These are phyloP conservation scores for Merops nubicus DNA, from an alignment of 2,113 vertebrate species.

Conservation along the genomic window DNA sequence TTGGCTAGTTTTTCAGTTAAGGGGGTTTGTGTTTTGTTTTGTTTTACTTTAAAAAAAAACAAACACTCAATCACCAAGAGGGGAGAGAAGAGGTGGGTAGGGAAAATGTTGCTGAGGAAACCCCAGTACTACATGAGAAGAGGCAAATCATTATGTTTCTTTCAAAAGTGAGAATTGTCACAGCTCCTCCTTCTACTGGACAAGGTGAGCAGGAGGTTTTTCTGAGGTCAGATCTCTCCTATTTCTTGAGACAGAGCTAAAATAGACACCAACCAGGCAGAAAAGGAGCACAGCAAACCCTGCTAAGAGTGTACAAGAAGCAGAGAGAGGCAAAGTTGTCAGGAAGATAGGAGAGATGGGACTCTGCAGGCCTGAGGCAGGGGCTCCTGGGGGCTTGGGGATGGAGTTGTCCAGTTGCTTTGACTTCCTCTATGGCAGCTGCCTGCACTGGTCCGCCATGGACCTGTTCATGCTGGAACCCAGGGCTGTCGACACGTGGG, in stretches of 20 bases:
- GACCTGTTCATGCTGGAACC: neutral
- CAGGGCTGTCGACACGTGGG: fast-evolving
- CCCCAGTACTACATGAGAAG: neutral
- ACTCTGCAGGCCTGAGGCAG: neutral
- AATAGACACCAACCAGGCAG: neutral
- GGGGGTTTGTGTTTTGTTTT: too few relatives aligned
- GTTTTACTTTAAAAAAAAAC: neutral
- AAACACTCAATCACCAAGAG: too few relatives aligned
- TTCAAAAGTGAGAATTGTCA: neutral
- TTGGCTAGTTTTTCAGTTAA: neutral
- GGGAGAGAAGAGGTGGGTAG: neutral
- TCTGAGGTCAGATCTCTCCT: neutral
- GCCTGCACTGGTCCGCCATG: neutral
- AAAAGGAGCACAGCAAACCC: neutral
- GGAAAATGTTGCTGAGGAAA: neutral
- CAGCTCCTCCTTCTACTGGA: neutral
- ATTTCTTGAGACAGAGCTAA: neutral
- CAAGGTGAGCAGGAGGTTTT: neutral
- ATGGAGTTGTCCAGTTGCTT: neutral
- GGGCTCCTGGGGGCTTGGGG: fast-evolving
- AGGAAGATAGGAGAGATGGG: neutral
- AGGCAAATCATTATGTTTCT: neutral
- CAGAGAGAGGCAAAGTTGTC: neutral
- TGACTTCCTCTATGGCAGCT: fast-evolving
- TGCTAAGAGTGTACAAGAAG: neutral